Evolutionary conservation across 2,797 vertebrate genomes (phyloP).

Genomic region (Chiroxiphia lanceolata): DNA sequence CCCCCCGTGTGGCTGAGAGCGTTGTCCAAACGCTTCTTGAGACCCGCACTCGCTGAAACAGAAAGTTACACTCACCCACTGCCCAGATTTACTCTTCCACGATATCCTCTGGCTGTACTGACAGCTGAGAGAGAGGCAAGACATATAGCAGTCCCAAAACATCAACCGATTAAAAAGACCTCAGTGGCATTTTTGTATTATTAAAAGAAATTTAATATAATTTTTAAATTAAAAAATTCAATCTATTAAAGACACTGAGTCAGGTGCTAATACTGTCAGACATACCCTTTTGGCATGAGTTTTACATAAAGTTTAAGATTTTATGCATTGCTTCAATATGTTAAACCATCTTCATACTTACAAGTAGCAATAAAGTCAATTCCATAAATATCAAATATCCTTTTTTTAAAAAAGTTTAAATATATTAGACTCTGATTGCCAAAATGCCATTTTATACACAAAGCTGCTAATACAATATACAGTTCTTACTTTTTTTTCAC

Average conservation of each 20-base stretch:
- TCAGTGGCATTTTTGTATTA: slow-evolving; percentile 53
- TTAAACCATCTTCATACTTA: slow-evolving; percentile 66
- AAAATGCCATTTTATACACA: slow-evolving; percentile 78
- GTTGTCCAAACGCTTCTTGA: not conserved
- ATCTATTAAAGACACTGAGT: slow-evolving; percentile 64
- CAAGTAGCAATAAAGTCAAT: slow-evolving; percentile 66
- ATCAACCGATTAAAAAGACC: not conserved
- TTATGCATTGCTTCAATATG: slow-evolving; percentile 35
- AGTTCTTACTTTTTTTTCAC: slow-evolving; percentile 71
- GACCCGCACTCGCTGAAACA: not conserved
- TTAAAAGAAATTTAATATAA: slow-evolving; percentile 81
- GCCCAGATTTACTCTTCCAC: too few relatives aligned
- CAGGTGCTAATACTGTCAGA: slow-evolving; percentile 75
- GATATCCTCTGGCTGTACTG: fast-evolving
- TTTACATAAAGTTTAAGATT: slow-evolving; percentile 29
- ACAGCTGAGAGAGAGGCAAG: fast-evolving
- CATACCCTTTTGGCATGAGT: slow-evolving; percentile 69
- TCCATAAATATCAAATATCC: slow-evolving; percentile 79
- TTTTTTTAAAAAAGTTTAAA: slow-evolving; percentile 75
- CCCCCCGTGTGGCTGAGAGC: not conserved
- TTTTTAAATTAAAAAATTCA: slow-evolving; percentile 78
- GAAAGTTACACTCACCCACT: fast-evolving
- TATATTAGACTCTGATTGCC: slow-evolving; percentile 83
- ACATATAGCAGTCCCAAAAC: too few relatives aligned
- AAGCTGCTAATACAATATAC: slow-evolving; percentile 80